Conservation (phyloP, 2,113 vertebrate species). For the Clarias batrachus region DNA sequence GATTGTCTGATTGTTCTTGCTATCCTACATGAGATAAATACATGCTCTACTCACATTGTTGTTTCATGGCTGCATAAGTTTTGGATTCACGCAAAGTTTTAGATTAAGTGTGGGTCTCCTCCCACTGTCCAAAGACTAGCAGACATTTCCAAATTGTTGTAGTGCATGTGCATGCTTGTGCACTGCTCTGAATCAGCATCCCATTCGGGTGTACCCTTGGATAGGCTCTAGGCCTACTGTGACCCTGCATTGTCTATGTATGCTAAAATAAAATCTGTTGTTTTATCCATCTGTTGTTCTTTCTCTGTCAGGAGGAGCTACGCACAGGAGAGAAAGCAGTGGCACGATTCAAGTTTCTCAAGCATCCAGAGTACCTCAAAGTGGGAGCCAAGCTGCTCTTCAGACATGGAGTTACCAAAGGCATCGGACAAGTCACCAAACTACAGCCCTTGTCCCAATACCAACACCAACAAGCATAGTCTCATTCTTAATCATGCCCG, state of each 20-base stretch:
- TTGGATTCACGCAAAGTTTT: not conserved
- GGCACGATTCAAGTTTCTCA: slow-evolving; percentile 94
- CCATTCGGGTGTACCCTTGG: no score
- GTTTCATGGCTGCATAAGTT: not conserved
- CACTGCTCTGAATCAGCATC: no score
- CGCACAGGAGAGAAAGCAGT: slow-evolving; percentile 96
- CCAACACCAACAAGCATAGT: slow-evolving; percentile 46
- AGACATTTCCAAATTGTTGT: no score
- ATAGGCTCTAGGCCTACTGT: no score
- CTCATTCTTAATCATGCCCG: not conserved
- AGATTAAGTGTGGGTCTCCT: no score
- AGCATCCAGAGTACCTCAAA: slow-evolving; percentile 97
- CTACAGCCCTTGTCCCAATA: slow-evolving; percentile 79
- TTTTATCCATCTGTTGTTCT: not conserved
- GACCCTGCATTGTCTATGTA: not conserved
- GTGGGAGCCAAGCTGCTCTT: slow-evolving; percentile 94
- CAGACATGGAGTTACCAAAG: slow-evolving; percentile 94
- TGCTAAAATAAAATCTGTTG: not conserved
- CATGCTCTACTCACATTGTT: not conserved
- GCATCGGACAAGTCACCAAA: slow-evolving; percentile 93
- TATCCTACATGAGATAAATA: not conserved
- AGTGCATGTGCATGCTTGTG: no score
- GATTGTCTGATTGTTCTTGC: slow-evolving; percentile 37
- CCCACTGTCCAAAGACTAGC: no score
- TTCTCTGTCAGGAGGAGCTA: slow-evolving; percentile 82